Base-by-base conservation (phyloP, 2,888 invertebrate genomes). In the Mimumesa dahlbomi region DNA sequence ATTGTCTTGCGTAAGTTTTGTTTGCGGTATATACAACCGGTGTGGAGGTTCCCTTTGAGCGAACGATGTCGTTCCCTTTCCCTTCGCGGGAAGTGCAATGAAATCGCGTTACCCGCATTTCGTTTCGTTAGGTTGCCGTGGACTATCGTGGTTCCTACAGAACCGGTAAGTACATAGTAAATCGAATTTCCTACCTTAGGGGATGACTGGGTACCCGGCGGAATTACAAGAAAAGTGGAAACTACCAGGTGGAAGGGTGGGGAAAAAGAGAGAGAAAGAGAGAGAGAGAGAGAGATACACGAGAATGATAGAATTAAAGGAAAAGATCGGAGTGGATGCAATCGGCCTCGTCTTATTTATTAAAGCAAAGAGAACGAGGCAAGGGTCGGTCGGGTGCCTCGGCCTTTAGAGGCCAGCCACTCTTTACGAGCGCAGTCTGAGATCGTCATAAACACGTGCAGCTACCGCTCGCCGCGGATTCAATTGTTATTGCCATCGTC, bases 391-490 rank as follows among this genome's bases (percentile, higher is more conserved):
- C 53, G 76, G 62, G 53, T 63, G 65, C 67, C 58, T 52, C 53
- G 52, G 66, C 79, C 72, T 73, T 75, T 70, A 66, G 63, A 73
- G 72, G 73, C 52, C 62, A 70, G 75, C 65, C 62, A 70, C 70
- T 69, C 79, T 79, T 81, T 81, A 79, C 77, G 75, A 79, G 68
- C 77, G 63, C 49, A 59, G 66, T 52, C 80, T 59, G 65, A 66
- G 79, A 82, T 81, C 77, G 80, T 82, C 81, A 72, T 82, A 82
- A 82, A 82, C 76, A 80, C 81, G 75, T 73, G 79, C 72, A 79
- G 69, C 74, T 76, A 81, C 82, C 70, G 70, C 73, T 59, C 68
- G 75, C 72, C 66, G 53, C 57, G 75, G 74, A 81, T 81, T 76
- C 82, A 78, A 81, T 82, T 81, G 82, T 79, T 82, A 82, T 81